These are phyloP conservation scores for Xanthorhoe designata DNA, from an alignment of 2,888 invertebrate species.

Conservation along the genomic window DNA sequence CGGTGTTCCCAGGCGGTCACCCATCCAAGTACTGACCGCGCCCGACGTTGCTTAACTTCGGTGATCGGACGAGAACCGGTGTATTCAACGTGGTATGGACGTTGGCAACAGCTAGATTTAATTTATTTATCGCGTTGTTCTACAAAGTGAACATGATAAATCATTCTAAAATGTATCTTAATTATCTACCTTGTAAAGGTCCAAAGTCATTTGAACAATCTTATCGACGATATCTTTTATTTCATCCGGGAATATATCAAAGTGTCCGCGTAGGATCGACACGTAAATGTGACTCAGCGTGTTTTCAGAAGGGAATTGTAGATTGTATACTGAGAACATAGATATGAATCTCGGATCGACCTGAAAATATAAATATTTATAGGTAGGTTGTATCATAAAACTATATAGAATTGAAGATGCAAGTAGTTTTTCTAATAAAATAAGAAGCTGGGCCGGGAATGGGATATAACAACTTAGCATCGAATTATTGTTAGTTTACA, in stretches of 20 bases:
- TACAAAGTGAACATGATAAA: neutral
- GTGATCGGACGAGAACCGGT: constrained; percentile 37
- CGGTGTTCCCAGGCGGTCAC: constrained; percentile 73
- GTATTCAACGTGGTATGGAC: constrained; percentile 45
- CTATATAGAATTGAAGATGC: too few relatives aligned
- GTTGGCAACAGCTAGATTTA: constrained; percentile 21
- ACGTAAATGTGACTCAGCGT: constrained; percentile 93
- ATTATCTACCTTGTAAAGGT: constrained; percentile 89
- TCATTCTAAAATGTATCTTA: neutral
- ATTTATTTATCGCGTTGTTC: neutral
- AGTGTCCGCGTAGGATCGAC: constrained; percentile 93
- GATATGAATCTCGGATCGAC: constrained; percentile 97
- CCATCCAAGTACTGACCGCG: constrained; percentile 69
- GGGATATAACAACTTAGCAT: too few relatives aligned
- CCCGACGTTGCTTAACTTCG: constrained; percentile 68
- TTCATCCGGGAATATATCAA: constrained; percentile 88
- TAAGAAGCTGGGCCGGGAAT: too few relatives aligned
- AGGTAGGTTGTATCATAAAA: too few relatives aligned
- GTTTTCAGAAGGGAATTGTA: constrained; percentile 92
- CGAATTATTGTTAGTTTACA: too few relatives aligned
- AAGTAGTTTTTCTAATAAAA: too few relatives aligned
- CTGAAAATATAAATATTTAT: constrained; percentile 50
- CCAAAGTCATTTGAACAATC: constrained; percentile 92
- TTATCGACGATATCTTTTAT: constrained; percentile 87
- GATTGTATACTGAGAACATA: constrained; percentile 94